These are phyloP conservation scores for Cariama cristata DNA, from an alignment of 2,113 vertebrate genomes.

Conservation along the genomic window DNA sequence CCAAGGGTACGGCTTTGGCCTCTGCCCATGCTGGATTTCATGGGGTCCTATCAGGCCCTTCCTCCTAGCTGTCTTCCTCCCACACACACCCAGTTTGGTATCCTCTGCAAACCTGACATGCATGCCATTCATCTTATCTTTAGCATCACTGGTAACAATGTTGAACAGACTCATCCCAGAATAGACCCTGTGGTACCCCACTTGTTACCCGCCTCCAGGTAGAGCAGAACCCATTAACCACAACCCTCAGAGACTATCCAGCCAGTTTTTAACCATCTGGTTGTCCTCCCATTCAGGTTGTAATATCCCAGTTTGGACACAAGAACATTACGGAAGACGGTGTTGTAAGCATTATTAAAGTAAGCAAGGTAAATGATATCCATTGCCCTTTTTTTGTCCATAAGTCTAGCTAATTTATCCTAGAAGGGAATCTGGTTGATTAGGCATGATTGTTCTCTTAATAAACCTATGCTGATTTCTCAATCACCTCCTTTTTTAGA, in stretches of 20 bases:
- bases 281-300: neutral
- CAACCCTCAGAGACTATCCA: neutral
- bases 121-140: rapidly evolving
- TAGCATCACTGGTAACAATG: neutral
- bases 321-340: neutral
- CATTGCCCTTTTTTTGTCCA: neutral
- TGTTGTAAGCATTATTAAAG: neutral
- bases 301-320: neutral
- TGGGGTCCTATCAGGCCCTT: neutral
- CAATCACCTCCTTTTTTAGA: neutral
- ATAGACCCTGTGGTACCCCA: rapidly evolving
- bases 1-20: neutral
- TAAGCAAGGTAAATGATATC: neutral
- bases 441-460: neutral
- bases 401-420: neutral
- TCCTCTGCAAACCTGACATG: neutral
- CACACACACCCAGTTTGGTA: rapidly evolving
- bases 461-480: neutral
- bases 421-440: neutral
- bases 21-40: neutral
- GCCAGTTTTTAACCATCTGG: neutral
- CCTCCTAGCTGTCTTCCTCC: neutral
- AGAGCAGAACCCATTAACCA: neutral
- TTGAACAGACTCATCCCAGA: neutral
- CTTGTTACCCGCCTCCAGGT: neutral